A percentile compares a stretch with the other conserved stretches of the same genome.
phyloP scores from a whole-genome alignment of 2,888 invertebrate genomes.

The Catotricha subobsoleta region DNA sequence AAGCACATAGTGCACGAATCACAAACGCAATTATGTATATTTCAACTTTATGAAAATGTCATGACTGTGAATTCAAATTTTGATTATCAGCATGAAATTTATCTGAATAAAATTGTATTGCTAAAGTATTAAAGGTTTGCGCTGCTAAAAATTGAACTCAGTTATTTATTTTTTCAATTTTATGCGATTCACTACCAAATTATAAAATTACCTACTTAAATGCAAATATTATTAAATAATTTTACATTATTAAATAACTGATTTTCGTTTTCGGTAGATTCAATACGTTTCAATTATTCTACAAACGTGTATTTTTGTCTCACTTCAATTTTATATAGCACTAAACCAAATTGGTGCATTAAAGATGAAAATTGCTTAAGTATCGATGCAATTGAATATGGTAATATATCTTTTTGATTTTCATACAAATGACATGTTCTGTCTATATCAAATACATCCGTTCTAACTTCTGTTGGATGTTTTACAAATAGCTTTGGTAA shows the following conservation, averaged over 20 bases:
- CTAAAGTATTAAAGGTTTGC: too few relatives aligned
- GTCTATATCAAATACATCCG: constrained; percentile 20
- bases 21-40: too few relatives aligned
- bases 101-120: too few relatives aligned
- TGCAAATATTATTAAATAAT: background rate
- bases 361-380: constrained; percentile 26
- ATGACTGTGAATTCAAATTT: too few relatives aligned
- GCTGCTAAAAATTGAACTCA: too few relatives aligned
- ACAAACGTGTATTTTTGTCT: background rate
- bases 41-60: too few relatives aligned
- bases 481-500: constrained; percentile 39
- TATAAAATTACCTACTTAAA: background rate
- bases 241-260: background rate
- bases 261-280: too few relatives aligned
- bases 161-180: background rate
- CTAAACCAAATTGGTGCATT: constrained; percentile 32
- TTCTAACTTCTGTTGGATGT: constrained; percentile 25
- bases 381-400: constrained; percentile 16
- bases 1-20: too few relatives aligned
- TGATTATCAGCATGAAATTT: too few relatives aligned
- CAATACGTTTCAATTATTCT: background rate
- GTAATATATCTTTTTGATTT: background rate
- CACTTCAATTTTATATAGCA: constrained; percentile 31
- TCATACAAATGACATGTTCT: constrained; percentile 17
- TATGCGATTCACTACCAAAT: background rate